A percentile compares a stretch with the other conserved stretches of the same genome.
Evolutionary conservation across 2,888 invertebrate genomes (phyloP).

Genomic region (Tenthredo scrophulariae): DNA sequence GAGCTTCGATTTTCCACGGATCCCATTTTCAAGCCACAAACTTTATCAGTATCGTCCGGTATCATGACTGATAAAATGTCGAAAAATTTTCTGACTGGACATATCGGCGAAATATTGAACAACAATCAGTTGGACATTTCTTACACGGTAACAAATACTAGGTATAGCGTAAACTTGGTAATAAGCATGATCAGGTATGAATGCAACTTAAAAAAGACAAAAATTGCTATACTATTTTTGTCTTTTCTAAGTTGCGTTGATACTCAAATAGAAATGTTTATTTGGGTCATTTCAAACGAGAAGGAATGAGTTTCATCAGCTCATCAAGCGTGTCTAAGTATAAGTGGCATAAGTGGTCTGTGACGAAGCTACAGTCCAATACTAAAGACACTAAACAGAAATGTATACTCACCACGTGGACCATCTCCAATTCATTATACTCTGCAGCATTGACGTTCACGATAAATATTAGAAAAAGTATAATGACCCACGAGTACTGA

Average conservation of each 20-base stretch:
- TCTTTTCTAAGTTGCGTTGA: not conserved
- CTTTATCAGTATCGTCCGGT: constrained; percentile 55
- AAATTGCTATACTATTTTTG: too few species aligned
- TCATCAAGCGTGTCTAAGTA: not conserved
- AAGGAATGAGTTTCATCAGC: not conserved
- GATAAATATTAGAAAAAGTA: too few species aligned
- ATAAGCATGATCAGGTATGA: too few species aligned
- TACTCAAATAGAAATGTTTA: not conserved
- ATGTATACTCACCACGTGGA: constrained; percentile 10
- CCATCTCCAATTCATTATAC: not conserved
- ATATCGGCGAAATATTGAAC: constrained; percentile 48
- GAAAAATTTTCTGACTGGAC: constrained; percentile 65
- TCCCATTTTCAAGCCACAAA: constrained; percentile 46
- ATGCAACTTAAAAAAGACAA: too few species aligned
- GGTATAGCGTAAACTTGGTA: too few species aligned
- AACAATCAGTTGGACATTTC: too few species aligned
- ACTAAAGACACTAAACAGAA: not conserved
- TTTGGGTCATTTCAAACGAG: not conserved
- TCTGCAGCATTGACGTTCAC: too few species aligned
- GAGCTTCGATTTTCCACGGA: not conserved
- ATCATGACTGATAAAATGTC: constrained; percentile 57
- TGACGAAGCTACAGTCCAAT: too few species aligned
- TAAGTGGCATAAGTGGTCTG: not conserved
- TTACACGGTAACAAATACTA: too few species aligned
- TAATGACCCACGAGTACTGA: too few species aligned